Evolutionary conservation across 2,888 invertebrate genomes (phyloP).

Genomic region (Stegophylla sp.): DNA sequence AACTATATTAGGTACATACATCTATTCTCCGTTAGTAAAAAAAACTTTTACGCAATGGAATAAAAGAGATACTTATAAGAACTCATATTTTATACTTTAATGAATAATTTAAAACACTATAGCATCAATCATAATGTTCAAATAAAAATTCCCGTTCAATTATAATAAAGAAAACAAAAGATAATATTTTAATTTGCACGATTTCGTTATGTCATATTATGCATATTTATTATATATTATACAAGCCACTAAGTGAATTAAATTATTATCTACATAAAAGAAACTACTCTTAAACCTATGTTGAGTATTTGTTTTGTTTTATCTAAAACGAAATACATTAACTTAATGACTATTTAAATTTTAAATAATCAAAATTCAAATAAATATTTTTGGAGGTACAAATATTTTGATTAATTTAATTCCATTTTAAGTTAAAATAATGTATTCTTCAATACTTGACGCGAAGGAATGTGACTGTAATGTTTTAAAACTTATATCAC

Average conservation of each 20-base stretch:
- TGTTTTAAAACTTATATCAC: too few species aligned
- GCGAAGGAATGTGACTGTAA: too few species aligned
- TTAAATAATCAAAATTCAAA: too few species aligned
- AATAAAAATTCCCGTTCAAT: background rate
- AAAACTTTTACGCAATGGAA: background rate
- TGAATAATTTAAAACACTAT: background rate
- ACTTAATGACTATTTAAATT: background rate
- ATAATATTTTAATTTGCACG: conserved; percentile 19
- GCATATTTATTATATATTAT: background rate
- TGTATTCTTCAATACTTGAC: too few species aligned
- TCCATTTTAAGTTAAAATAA: too few species aligned
- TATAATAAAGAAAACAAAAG: background rate
- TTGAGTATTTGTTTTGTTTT: conserved; percentile 4
- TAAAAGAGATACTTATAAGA: background rate
- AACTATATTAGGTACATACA: background rate
- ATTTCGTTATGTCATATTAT: background rate
- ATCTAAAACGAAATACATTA: background rate
- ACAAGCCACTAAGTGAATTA: background rate
- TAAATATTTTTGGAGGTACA: too few species aligned
- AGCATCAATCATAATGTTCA: background rate
- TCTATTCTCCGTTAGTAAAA: background rate
- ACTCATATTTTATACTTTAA: background rate
- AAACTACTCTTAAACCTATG: too few species aligned
- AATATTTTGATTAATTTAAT: too few species aligned
- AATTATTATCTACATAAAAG: too few species aligned